These are phyloP conservation scores for Acholoe squamosa DNA, from an alignment of 2,888 invertebrate genomes.

Conservation along the genomic window DNA sequence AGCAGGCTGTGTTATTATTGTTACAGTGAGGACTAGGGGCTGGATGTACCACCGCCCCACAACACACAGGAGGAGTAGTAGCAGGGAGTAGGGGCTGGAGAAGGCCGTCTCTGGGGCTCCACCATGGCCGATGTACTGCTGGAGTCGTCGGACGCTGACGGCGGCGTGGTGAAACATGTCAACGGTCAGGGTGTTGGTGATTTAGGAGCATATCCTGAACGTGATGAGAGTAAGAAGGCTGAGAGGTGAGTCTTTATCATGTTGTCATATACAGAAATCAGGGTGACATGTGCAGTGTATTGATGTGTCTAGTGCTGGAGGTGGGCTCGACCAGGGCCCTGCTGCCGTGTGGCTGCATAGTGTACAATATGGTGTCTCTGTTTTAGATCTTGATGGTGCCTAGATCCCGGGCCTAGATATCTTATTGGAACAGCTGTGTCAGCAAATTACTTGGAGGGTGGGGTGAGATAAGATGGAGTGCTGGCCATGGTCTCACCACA, in stretches of 20 bases:
- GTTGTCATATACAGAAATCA: too few relatives aligned
- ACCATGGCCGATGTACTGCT: constrained; percentile 12
- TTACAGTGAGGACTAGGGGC: background rate
- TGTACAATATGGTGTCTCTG: too few relatives aligned
- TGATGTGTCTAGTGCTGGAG: too few relatives aligned
- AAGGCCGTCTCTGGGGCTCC: background rate
- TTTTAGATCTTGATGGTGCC: too few relatives aligned
- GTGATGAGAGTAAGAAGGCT: background rate
- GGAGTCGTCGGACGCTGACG: background rate
- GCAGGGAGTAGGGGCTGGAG: background rate
- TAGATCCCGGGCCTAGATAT: too few relatives aligned
- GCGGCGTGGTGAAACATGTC: constrained; percentile 25
- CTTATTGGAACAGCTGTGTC: too few relatives aligned
- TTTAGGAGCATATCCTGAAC: background rate
- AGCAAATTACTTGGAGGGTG: too few relatives aligned
- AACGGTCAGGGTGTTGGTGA: background rate
- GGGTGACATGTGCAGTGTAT: too few relatives aligned
- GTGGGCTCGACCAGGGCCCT: too few relatives aligned
- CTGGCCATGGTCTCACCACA: too few relatives aligned
- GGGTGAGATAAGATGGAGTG: too few relatives aligned
- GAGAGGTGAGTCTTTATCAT: background rate
- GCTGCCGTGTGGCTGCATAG: too few relatives aligned
- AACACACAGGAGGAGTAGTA: background rate
- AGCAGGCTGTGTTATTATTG: background rate
- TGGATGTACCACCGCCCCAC: background rate